phyloP scores from a whole-genome alignment of 2,113 vertebrate genomes.

The Neogobius melanostomus region DNA sequence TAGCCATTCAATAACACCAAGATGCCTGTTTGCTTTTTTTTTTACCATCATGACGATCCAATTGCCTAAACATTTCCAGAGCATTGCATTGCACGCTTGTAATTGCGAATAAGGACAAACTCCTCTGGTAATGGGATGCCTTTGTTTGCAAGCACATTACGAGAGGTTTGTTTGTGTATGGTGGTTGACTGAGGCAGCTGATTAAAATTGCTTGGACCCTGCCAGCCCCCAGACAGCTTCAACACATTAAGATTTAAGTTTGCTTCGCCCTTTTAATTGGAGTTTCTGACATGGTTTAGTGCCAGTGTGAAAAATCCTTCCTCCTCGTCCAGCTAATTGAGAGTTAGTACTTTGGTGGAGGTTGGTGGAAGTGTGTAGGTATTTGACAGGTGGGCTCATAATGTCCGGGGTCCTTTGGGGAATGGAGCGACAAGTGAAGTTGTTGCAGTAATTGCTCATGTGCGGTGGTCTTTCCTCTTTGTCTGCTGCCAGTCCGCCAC shows the following conservation, averaged over 20 bases:
- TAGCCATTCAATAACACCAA: not conserved
- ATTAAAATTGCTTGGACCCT: constrained; percentile 36
- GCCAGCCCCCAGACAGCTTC: constrained; percentile 33
- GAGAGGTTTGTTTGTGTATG: constrained; percentile 18
- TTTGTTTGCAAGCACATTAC: constrained; percentile 26
- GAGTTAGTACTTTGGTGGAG: constrained; percentile 41
- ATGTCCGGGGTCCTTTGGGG: constrained; percentile 47
- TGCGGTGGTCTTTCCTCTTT: constrained; percentile 45
- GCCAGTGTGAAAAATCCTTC: constrained; percentile 13
- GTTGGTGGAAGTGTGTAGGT: constrained; percentile 26
- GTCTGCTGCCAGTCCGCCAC: constrained; percentile 36
- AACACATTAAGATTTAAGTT: not conserved
- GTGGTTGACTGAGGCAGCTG: constrained; percentile 13
- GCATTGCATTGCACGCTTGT: too few relatives aligned
- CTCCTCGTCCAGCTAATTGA: constrained; percentile 44
- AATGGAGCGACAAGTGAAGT: constrained; percentile 48
- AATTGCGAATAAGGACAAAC: too few relatives aligned
- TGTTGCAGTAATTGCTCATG: constrained; percentile 68
- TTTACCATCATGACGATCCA: too few relatives aligned
- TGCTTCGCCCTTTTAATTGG: constrained; percentile 33
- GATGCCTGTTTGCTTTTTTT: not conserved
- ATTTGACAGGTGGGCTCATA: constrained; percentile 67
- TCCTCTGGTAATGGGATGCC: constrained; percentile 26
- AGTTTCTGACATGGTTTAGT: not conserved
- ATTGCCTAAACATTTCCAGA: too few relatives aligned